These are phyloP conservation scores for Megalonaias nervosa DNA, from an alignment of 1,140 invertebrate species.

Conservation along the genomic window DNA sequence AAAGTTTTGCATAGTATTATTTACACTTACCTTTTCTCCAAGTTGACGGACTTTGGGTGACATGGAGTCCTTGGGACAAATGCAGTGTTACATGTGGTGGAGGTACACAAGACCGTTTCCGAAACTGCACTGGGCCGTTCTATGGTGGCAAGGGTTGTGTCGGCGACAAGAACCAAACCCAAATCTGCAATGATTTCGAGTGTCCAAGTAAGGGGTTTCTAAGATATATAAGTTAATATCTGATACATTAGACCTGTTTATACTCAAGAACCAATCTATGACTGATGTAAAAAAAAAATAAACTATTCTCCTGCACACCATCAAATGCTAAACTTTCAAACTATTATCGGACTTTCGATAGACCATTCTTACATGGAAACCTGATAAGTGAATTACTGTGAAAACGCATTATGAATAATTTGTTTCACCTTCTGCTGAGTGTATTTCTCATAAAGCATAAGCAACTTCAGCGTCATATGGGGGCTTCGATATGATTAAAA, in stretches of 20 bases:
- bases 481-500: no score
- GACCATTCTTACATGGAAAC: background rate
- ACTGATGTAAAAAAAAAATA: background rate
- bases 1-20: background rate
- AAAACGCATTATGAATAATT: no score
- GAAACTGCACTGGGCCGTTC: conserved; percentile 44
- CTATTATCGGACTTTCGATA: background rate
- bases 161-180: conserved; percentile 37
- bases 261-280: background rate
- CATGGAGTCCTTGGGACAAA: conserved; percentile 47
- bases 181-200: conserved; percentile 41
- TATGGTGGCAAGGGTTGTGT: conserved; percentile 50
- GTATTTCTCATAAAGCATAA: no score
- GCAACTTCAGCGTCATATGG: no score
- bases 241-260: background rate
- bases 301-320: background rate
- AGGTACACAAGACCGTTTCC: conserved; percentile 36
- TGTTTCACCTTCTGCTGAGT: no score
- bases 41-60: conserved; percentile 54
- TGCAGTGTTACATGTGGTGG: conserved; percentile 52
- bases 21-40: conserved; percentile 19
- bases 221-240: background rate
- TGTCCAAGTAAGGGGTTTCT: conserved; percentile 44
- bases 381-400: background rate
- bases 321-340: background rate